These are phyloP conservation scores for Amphiprion clarkii DNA, from an alignment of 2,797 vertebrate genomes.

Conservation along the genomic window DNA sequence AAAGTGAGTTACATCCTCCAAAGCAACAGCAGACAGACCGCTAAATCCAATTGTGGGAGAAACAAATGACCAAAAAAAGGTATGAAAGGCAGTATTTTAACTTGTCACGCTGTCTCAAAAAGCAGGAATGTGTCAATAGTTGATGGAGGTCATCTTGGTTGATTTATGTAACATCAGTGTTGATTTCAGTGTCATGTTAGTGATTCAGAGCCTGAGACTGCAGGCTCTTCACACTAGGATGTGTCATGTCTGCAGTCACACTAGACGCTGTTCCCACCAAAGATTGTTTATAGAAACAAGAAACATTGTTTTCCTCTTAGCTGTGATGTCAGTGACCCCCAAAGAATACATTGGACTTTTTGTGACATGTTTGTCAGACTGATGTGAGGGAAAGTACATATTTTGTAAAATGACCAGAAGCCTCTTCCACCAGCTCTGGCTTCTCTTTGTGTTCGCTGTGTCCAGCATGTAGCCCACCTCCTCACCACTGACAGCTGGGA, in stretches of 20 bases:
- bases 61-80: slow-evolving; percentile 8
- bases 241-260: slow-evolving; percentile 28
- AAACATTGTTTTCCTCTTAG: slow-evolving; percentile 30
- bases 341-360: slow-evolving; percentile 4
- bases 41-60: slow-evolving; percentile 25
- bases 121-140: slow-evolving; percentile 27
- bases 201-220: slow-evolving; percentile 30
- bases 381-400: not conserved
- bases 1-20: slow-evolving; percentile 34
- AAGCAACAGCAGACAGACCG: slow-evolving; percentile 18
- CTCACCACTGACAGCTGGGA: no score
- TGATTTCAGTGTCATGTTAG: slow-evolving; percentile 22
- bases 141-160: slow-evolving; percentile 28
- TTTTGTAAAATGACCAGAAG: not conserved
- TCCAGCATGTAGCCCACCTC: no score
- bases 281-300: slow-evolving; percentile 23
- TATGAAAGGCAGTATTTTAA: slow-evolving; percentile 23
- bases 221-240: not conserved
- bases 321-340: slow-evolving; percentile 21
- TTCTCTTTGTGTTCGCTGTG: no score
- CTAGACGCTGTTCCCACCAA: not conserved
- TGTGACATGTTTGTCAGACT: slow-evolving; percentile 4
- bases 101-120: slow-evolving; percentile 2
- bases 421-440: not conserved
- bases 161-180: slow-evolving; percentile 33